Evolutionary conservation across 2,888 invertebrate species (phyloP).

Genomic region (Synanthedon formicaeformis): DNA sequence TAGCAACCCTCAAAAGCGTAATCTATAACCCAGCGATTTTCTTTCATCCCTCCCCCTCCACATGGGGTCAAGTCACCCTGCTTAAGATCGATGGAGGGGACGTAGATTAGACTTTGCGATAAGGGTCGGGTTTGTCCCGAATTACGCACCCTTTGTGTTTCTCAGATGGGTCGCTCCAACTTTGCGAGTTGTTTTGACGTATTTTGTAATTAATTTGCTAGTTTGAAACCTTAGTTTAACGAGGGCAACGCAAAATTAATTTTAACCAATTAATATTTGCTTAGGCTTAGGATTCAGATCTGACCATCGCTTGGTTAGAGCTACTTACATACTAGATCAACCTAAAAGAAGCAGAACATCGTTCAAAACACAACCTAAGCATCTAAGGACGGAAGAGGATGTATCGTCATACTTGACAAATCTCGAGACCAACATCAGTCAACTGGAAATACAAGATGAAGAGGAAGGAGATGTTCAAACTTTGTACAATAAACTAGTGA

Average conservation of each 20-base stretch:
- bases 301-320: no score
- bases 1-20: slow-evolving; percentile 31
- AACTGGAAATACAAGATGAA: no score
- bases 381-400: no score
- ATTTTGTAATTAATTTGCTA: slow-evolving; percentile 70
- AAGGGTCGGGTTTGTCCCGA: slow-evolving; percentile 52
- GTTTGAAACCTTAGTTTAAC: slow-evolving; percentile 59
- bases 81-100: slow-evolving; percentile 68
- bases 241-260: slow-evolving; percentile 46
- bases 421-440: no score
- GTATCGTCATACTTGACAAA: no score
- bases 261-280: slow-evolving; percentile 15
- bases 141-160: slow-evolving; percentile 58
- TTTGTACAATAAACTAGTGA: no score
- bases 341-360: no score
- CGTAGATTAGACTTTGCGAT: slow-evolving; percentile 61
- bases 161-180: slow-evolving; percentile 59
- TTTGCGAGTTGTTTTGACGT: slow-evolving; percentile 65
- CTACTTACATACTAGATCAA: no score
- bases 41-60: slow-evolving; percentile 50
- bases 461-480: no score
- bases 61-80: slow-evolving; percentile 61
- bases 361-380: no score
- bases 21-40: slow-evolving; percentile 51
- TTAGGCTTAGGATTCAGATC: no score